A percentile compares a stretch with the other conserved stretches of the same genome.
phyloP scores from a whole-genome alignment of 2,888 invertebrate genomes.

The Hypselothyrea guttata region DNA sequence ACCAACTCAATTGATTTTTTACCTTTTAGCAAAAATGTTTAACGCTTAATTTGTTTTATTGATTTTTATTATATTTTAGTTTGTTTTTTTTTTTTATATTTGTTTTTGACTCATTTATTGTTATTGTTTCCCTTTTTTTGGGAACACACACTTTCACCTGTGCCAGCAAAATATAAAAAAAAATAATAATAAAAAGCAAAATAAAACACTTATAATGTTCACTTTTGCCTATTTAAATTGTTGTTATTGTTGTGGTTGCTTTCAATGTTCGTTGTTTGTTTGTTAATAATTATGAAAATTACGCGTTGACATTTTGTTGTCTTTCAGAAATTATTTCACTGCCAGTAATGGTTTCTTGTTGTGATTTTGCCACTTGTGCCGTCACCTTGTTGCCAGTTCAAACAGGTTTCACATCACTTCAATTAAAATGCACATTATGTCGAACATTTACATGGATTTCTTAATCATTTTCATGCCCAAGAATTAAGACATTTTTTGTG shows the following conservation, averaged over 20 bases:
- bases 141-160: slow-evolving; percentile 62
- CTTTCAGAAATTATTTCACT: slow-evolving; percentile 38
- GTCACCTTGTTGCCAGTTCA: too few species aligned
- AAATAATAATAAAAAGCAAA: slow-evolving; percentile 27
- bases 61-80: slow-evolving; percentile 25
- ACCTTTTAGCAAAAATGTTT: slow-evolving; percentile 33
- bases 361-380: background rate
- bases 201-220: slow-evolving; percentile 46
- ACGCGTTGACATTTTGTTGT: slow-evolving; percentile 28
- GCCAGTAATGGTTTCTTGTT: slow-evolving; percentile 26
- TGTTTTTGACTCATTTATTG: slow-evolving; percentile 6
- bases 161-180: slow-evolving; percentile 26
- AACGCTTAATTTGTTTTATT: slow-evolving; percentile 38
- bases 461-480: too few species aligned
- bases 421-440: too few species aligned
- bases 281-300: slow-evolving; percentile 41
- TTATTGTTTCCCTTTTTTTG: slow-evolving; percentile 36
- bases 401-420: too few species aligned
- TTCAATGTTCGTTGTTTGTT: slow-evolving; percentile 19
- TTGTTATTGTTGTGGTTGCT: slow-evolving; percentile 12
- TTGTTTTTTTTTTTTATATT: slow-evolving; percentile 4
- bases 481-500: too few species aligned
- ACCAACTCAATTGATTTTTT: slow-evolving; percentile 55
- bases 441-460: too few species aligned
- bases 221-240: slow-evolving; percentile 55